Evolutionary conservation across 1,140 invertebrate genomes (phyloP), one percentile per base, ranked within the genome.

Genomic region (Drosophila pseudoananassae): DNA sequence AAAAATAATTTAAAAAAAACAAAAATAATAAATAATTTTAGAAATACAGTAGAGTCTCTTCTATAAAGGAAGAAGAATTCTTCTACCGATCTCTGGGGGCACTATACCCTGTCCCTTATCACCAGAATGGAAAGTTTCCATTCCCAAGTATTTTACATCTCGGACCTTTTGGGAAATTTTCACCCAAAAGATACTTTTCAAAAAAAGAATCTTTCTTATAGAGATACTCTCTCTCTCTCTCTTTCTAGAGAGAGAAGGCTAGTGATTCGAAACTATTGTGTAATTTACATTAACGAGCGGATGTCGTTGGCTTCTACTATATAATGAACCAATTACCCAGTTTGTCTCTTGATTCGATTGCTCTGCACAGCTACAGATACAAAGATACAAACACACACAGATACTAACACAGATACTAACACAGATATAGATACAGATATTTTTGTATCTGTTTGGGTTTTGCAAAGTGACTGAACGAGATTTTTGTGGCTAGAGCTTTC

Each of bases 271-370:
- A 84, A 84, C 81, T 85, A 87, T 87, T 87, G 82, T 87, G 82
- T 87, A 87, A 87, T 88, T 87, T 88, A 87, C 82, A 87, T 87
- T 87, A 87, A 82, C 82, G 71, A 87, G 78, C 82, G 82, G 82
- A 87, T 88, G 82, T 82, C 78, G 82, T 82, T 82, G 82, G 78
- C 70, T 87, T 71, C 77, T 65, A 85, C 81, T 81, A 81, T 87
- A 85, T 85, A 87, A 87, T 87, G 82, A 85, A 85, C 78, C 82
- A 85, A 85, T 85, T 85, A 87, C 83, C 82, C 82, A 85, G 82
- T 85, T 87, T 85, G 78, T 87, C 78, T 85, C 82, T 85, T 85
- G 78, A 87, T 87, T 87, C 78, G 82, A 87, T 88, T 88, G 82
- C 81, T 77, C 72, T 63, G 60, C 58, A 51, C 54, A 56, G 33